Conservation (phyloP, 2,797 vertebrate species). For the Gymnoscopelus braueri region DNA sequence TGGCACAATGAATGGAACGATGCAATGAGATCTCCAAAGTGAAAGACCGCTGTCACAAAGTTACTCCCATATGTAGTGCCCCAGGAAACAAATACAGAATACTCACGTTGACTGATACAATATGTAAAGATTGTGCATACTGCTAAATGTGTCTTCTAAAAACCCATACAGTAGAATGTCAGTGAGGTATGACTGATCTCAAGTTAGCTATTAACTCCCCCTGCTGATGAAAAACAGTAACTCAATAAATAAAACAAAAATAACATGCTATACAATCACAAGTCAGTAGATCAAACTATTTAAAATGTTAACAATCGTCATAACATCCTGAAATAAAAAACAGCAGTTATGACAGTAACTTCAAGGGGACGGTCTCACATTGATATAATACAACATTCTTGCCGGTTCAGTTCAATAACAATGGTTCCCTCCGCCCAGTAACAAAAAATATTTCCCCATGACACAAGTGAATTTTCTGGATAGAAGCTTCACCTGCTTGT, state of each 20-base stretch:
- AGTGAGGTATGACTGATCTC: not conserved
- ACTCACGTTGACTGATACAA: no score
- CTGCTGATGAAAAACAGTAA: slow-evolving; percentile 42
- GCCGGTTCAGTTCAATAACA: no score
- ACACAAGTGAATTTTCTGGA: not conserved
- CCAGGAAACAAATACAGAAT: not conserved
- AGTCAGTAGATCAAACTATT: not conserved
- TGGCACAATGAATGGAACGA: no score
- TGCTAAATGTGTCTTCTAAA: no score
- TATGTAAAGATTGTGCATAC: no score
- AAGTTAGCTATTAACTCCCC: slow-evolving; percentile 41
- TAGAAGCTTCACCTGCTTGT: not conserved
- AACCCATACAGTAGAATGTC: not conserved
- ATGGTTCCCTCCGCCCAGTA: no score
- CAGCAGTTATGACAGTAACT: no score
- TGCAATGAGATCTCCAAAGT: not conserved
- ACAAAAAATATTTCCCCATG: not conserved
- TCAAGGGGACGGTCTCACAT: no score
- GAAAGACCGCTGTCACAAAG: not conserved
- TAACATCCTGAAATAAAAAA: not conserved
- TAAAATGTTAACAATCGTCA: not conserved
- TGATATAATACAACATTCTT: no score
- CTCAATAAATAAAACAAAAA: slow-evolving; percentile 1
- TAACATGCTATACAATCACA: no score
- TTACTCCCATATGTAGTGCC: no score